Base-by-base conservation (phyloP, 2,888 invertebrate species). In the Drepana falcataria region DNA sequence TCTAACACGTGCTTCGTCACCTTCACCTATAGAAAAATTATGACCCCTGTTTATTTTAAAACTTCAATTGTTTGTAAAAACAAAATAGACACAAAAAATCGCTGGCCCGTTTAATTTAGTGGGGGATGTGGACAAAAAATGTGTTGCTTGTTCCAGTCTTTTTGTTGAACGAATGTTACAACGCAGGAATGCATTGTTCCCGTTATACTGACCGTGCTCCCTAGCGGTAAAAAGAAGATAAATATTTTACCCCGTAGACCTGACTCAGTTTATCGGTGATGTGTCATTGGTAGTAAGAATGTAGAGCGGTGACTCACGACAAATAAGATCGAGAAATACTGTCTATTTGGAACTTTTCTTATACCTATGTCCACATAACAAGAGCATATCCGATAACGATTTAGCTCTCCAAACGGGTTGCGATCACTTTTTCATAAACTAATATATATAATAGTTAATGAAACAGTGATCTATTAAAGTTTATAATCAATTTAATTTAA, bases 51-150 rank as follows among this genome's bases (percentile, higher is more conserved):
- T n/a, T 3, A 9, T 21, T 49, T 35, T 49, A 2, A 9, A 35
- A n/a, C 35, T 9, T 49, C n/a, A 35, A n/a, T 35, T 35, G 49
- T 49, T 49, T 35, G 7, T 35, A 6, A 35, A 21, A 35, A 49
- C 49, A 49, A 49, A 49, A 49, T 49, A 37, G 49, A 35, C 59
- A 69, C 69, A 73, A 66, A 69, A 86, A 85, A 85, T 81, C 79
- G 81, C 84, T 81, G 77, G 81, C 81, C 80, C 85, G 87, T 89
- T 88, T 88, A 88, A 90, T 89, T 90, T 90, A 85, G 87, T 87
- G 81, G 79, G 81, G 82, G 81, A 73, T 80, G 83, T 82, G 76
- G 77, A 81, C 87, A 88, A 89, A 87, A 88, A 89, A 81, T 44
- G 44, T 9, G 44, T 44, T 44, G 44, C 9, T 9, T 7, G 4